Evolutionary conservation across 1,140 invertebrate genomes (phyloP).

Genomic region (Drosophila yakuba): DNA sequence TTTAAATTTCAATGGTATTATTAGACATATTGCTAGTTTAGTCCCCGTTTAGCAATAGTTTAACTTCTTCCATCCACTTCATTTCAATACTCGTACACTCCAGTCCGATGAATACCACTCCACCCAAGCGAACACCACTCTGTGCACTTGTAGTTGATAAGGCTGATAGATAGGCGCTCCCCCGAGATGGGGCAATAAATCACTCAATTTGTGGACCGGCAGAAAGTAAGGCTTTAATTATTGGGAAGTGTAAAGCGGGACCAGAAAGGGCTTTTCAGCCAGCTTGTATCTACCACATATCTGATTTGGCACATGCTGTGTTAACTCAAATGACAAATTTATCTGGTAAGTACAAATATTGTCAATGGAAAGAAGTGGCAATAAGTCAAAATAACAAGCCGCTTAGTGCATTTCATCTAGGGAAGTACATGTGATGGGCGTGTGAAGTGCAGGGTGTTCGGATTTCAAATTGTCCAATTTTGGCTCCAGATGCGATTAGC

Average conservation of each 20-base stretch:
- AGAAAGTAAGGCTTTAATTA: constrained; percentile 40
- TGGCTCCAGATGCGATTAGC: constrained; percentile 17
- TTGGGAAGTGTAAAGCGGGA: constrained; percentile 11
- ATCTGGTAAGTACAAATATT: neutral
- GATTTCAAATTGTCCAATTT: constrained; percentile 3
- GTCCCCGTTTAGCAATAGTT: constrained; percentile 31
- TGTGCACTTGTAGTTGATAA: constrained; percentile 44
- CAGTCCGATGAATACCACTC: neutral
- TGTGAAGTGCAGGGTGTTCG: neutral
- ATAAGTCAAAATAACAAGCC: neutral
- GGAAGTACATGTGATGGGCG: neutral
- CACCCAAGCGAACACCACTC: constrained; percentile 7
- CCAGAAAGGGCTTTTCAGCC: neutral
- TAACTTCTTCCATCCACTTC: neutral
- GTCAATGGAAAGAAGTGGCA: neutral
- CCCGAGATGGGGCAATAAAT: constrained; percentile 40
- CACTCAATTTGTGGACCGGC: constrained; percentile 37
- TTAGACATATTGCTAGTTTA: constrained; percentile 21
- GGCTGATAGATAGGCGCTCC: constrained; percentile 41
- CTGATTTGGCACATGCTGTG: neutral
- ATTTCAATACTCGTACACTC: neutral
- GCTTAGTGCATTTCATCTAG: neutral
- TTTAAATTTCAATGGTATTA: constrained; percentile 64
- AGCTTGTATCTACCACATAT: neutral
- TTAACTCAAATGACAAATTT: neutral